Percentiles rank a stretch among this genome's conserved stretches.
phyloP scores from a whole-genome alignment of 2,888 invertebrate species.

The Acrobasis repandana region DNA sequence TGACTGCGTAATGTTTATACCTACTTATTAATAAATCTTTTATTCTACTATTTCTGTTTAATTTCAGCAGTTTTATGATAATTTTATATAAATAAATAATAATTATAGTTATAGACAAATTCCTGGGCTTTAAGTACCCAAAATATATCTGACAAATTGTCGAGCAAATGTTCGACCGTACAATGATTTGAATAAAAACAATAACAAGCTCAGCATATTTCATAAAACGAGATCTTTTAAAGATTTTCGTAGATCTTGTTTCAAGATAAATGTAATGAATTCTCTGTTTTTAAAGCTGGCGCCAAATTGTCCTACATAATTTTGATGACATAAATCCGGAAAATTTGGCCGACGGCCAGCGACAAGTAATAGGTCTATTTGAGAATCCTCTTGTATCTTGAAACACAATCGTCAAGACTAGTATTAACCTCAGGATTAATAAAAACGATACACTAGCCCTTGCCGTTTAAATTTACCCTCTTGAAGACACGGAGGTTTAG shows the following conservation, averaged over 20 bases:
- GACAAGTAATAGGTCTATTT: constrained; percentile 61
- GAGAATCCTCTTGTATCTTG: constrained; percentile 44
- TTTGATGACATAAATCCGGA: constrained; percentile 71
- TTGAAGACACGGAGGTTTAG: too few species aligned
- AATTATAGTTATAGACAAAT: too few species aligned
- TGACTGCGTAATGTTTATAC: constrained; percentile 79
- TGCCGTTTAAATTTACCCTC: too few species aligned
- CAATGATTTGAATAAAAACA: too few species aligned
- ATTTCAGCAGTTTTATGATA: constrained; percentile 35
- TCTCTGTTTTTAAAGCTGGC: constrained; percentile 67
- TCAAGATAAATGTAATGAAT: constrained; percentile 71
- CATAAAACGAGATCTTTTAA: constrained; percentile 28
- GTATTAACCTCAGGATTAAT: background rate
- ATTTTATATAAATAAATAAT: too few species aligned
- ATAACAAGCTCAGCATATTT: too few species aligned
- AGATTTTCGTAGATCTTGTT: constrained; percentile 55
- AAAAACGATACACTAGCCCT: background rate
- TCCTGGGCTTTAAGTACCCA: too few species aligned
- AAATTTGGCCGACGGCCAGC: constrained; percentile 67
- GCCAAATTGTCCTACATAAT: constrained; percentile 79
- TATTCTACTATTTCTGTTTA: constrained; percentile 63
- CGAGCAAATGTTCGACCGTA: too few species aligned
- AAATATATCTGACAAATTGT: too few species aligned
- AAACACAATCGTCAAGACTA: constrained; percentile 25
- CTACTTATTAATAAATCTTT: constrained; percentile 80